phyloP scores from a whole-genome alignment of 2,113 vertebrate genomes.

The Triplophysa dalaica region DNA sequence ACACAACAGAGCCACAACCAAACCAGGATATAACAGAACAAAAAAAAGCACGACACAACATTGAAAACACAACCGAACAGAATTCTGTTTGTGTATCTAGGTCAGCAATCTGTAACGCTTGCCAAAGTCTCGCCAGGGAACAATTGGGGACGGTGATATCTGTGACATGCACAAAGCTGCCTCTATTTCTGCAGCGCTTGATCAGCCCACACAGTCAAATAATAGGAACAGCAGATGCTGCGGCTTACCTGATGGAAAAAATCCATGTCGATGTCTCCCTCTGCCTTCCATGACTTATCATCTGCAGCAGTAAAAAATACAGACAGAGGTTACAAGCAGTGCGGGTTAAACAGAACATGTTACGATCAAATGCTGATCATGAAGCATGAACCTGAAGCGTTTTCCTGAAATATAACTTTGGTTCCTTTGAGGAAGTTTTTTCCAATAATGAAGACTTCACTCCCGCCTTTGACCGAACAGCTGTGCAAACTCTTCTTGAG shows the following conservation, averaged over 20 bases:
- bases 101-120: not conserved
- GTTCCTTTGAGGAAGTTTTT: constrained; percentile 99
- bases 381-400: constrained; percentile 82
- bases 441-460: constrained; percentile 96
- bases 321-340: constrained; percentile 24
- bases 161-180: constrained; percentile 19
- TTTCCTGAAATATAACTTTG: constrained; percentile 98
- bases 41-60: not conserved
- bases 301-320: constrained; percentile 70
- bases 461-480: constrained; percentile 89
- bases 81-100: constrained; percentile 26
- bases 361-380: constrained; percentile 42
- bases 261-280: constrained; percentile 99
- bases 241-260: constrained; percentile 94
- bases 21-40: not conserved
- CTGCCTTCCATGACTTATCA: constrained; percentile 94
- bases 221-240: constrained; percentile 34
- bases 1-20: not conserved
- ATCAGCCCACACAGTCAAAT: constrained; percentile 26
- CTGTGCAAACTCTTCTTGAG: constrained; percentile 97
- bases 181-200: constrained; percentile 13
- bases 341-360: not conserved
- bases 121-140: constrained; percentile 19
- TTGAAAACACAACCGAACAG: no score
- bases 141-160: constrained; percentile 19